Conservation (phyloP, 2,113 vertebrate species). For the Hirundichthys speculiger region DNA sequence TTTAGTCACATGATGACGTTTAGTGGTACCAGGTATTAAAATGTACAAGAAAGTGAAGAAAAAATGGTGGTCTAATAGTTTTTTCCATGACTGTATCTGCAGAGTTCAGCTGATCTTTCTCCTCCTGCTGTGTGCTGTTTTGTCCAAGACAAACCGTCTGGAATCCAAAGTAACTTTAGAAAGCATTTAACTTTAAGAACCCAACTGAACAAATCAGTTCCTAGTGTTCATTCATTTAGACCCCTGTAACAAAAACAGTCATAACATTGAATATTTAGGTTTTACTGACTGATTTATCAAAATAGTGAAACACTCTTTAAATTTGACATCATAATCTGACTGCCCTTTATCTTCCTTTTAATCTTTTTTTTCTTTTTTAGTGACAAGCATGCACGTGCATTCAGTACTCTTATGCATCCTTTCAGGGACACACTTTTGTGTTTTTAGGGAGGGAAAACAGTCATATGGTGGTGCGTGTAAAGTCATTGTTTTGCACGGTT, state of each 20-base stretch:
- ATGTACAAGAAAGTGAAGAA: too few relatives aligned
- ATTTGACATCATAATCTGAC: background rate
- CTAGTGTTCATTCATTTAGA: slow-evolving; percentile 13
- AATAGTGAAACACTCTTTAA: too few relatives aligned
- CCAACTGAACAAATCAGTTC: background rate
- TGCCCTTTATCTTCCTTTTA: background rate
- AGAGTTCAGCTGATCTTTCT: slow-evolving; percentile 23
- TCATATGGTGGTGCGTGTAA: too few relatives aligned
- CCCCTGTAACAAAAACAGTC: background rate
- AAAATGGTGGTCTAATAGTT: too few relatives aligned
- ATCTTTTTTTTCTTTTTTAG: too few relatives aligned
- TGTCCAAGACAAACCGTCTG: background rate
- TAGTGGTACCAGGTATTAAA: too few relatives aligned
- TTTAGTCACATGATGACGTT: too few relatives aligned
- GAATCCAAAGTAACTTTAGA: slow-evolving; percentile 12
- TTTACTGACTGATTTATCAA: too few relatives aligned
- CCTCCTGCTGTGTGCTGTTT: slow-evolving; percentile 15
- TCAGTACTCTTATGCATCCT: background rate
- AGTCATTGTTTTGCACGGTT: slow-evolving; percentile 49
- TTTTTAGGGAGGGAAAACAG: too few relatives aligned
- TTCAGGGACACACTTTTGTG: background rate
- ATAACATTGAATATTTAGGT: too few relatives aligned
- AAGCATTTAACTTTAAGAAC: slow-evolving; percentile 2
- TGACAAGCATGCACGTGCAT: background rate
- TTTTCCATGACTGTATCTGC: too few relatives aligned